phyloP scores from a whole-genome alignment of 2,888 invertebrate genomes.

The Nomada ferruginata region DNA sequence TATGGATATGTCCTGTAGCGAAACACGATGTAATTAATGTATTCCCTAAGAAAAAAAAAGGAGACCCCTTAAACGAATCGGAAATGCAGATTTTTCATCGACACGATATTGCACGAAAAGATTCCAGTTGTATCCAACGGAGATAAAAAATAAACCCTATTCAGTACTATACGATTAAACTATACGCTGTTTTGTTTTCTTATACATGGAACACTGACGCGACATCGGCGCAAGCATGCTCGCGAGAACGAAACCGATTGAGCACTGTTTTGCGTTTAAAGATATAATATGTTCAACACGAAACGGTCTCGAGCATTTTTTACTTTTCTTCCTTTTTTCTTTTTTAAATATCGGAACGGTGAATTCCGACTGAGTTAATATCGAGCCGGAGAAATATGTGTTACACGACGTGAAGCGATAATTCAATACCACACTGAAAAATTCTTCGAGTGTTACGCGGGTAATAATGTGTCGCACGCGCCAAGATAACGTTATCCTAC shows the following conservation, averaged over 20 bases:
- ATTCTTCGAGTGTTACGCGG: slow-evolving; percentile 12
- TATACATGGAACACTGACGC: slow-evolving; percentile 29
- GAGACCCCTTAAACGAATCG: neutral
- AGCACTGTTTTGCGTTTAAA: slow-evolving; percentile 18
- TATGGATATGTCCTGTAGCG: neutral
- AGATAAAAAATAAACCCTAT: slow-evolving; percentile 24
- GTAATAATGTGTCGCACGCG: slow-evolving; percentile 5
- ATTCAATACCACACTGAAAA: slow-evolving; percentile 10
- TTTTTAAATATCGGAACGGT: neutral
- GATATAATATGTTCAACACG: neutral
- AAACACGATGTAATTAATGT: neutral
- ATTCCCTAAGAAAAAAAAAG: neutral
- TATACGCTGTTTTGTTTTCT: slow-evolving; percentile 1
- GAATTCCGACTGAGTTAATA: neutral
- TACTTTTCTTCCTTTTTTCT: neutral
- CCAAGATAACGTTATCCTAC: slow-evolving; percentile 17
- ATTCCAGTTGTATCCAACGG: neutral
- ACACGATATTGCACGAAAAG: slow-evolving; percentile 14
- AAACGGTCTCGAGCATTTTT: slow-evolving; percentile 18
- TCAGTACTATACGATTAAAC: slow-evolving; percentile 8
- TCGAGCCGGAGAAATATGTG: neutral
- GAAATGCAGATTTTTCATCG: slow-evolving; percentile 25
- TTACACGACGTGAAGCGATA: slow-evolving; percentile 11
- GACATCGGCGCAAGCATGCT: slow-evolving; percentile 7
- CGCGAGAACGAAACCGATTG: slow-evolving; percentile 26